phyloP scores from a whole-genome alignment of 2,797 vertebrate genomes.

The Urocyon cinereoargenteus region DNA sequence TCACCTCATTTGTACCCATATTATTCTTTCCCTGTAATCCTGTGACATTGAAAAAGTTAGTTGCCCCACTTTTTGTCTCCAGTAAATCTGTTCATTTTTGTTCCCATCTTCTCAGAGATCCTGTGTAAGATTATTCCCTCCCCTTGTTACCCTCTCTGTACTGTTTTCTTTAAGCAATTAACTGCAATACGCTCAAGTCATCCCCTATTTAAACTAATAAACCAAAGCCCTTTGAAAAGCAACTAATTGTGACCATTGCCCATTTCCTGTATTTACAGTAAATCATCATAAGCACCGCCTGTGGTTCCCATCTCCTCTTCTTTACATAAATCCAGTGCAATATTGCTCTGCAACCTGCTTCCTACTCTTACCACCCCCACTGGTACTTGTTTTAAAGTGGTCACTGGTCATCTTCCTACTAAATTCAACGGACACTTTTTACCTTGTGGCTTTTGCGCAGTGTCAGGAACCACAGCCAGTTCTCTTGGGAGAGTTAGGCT shows the following conservation, averaged over 20 bases:
- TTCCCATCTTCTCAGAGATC: not conserved
- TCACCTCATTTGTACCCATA: not conserved
- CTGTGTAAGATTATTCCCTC: not conserved
- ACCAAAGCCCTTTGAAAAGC: not conserved
- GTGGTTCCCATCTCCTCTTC: not conserved
- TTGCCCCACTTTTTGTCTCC: not conserved
- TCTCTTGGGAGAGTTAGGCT: not conserved
- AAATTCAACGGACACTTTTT: not conserved
- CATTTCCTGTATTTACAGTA: not conserved
- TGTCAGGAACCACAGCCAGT: not conserved
- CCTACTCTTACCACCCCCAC: not conserved
- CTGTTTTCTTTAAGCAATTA: not conserved
- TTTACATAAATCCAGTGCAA: not conserved
- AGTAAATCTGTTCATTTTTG: not conserved
- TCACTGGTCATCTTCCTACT: not conserved
- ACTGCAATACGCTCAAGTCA: not conserved
- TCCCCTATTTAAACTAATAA: not conserved
- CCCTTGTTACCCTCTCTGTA: not conserved
- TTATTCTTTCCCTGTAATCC: not conserved
- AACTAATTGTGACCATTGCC: not conserved
- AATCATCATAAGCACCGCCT: not conserved
- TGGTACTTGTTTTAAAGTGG: not conserved
- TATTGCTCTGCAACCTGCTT: not conserved
- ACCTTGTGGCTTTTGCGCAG: not conserved
- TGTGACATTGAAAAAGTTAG: not conserved